phyloP scores from a whole-genome alignment of 1,140 invertebrate genomes.

The Aphis gossypii region DNA sequence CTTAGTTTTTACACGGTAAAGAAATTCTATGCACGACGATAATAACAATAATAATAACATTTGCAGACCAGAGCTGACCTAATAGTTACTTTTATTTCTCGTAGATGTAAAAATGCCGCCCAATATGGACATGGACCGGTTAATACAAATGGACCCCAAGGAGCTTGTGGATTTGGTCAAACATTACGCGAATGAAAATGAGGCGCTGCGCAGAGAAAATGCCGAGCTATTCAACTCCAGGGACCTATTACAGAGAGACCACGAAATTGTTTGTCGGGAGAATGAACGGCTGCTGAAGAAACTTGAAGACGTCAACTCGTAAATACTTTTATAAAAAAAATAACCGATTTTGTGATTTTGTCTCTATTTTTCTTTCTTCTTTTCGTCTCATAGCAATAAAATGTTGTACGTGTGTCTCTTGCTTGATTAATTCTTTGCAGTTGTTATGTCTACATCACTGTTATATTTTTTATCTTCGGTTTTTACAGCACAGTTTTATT shows the following conservation, averaged over 20 bases:
- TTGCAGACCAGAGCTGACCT: background rate
- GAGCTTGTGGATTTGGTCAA: conserved; percentile 78
- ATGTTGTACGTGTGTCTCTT: conserved; percentile 11
- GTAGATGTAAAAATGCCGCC: conserved; percentile 65
- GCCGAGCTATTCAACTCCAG: conserved; percentile 81
- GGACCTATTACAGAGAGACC: conserved; percentile 83
- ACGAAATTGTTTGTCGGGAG: conserved; percentile 87
- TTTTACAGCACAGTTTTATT: background rate
- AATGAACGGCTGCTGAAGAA: conserved; percentile 87
- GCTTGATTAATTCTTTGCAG: conserved; percentile 30
- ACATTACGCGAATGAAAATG: conserved; percentile 85
- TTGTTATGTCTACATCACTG: background rate
- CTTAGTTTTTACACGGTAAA: background rate
- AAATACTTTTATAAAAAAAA: conserved; percentile 64
- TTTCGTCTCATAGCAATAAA: conserved; percentile 28
- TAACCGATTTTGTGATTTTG: conserved; percentile 34
- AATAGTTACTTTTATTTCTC: background rate
- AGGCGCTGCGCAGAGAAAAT: conserved; percentile 84
- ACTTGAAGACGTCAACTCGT: conserved; percentile 86
- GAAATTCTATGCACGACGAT: background rate
- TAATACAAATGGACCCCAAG: conserved; percentile 74
- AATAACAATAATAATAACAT: conserved; percentile 6
- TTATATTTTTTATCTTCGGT: background rate
- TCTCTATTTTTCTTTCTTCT: conserved; percentile 10
- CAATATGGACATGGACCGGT: conserved; percentile 74